Evolutionary conservation across 2,113 vertebrate genomes (phyloP), one percentile per base, ranked within the genome.

Genomic region (Phrynosoma platyrhinos): DNA sequence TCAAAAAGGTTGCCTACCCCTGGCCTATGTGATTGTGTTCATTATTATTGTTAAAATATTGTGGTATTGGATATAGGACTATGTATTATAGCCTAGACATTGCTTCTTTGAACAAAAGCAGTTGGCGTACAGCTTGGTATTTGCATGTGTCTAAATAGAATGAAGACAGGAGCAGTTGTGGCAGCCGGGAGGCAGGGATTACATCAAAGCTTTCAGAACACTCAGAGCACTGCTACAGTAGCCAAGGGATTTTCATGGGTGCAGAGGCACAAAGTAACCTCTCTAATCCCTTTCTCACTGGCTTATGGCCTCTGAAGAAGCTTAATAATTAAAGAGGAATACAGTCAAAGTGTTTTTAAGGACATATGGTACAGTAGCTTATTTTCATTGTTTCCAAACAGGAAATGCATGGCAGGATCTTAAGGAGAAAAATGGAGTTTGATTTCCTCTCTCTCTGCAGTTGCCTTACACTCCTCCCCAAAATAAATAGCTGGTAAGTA

Each of bases 311-410:
- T 94, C 92, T 76, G 90, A 96, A 97, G 91, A 92, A 94, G 91
- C 92, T 96, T 95, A 96, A 96, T 95, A 96, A 95, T 96, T 96
- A 95, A 95, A 94, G 90, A 85, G 71, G 91, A 93, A 92, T 91
- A 93, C 88, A 89, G 87, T 94, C 90, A 96, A 94, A 95, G 93
- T 95, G 90, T 91, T 96, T 95, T 95, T 94, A 94, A 96, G 93
- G 92, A 92, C 93, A 94, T 96, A 94, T 93, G 95, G 87, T 91
- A 83, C 92, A 90, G 89, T 90, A 86, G 94, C 42, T 94, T 95
- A 93, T 94, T 95, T 94, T 92, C 93, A 92, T 92, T 53, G 88
- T 91, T 95, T 94, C 92, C 91, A 90, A 92, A 84, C 76, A 92
- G 82, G 86, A 93, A 94, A 93, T 55, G 27, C 88, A 94, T 91